A percentile compares a stretch with the other conserved stretches of the same genome.
phyloP scores from a whole-genome alignment of 1,140 invertebrate genomes.

The Drosophila guanche region DNA sequence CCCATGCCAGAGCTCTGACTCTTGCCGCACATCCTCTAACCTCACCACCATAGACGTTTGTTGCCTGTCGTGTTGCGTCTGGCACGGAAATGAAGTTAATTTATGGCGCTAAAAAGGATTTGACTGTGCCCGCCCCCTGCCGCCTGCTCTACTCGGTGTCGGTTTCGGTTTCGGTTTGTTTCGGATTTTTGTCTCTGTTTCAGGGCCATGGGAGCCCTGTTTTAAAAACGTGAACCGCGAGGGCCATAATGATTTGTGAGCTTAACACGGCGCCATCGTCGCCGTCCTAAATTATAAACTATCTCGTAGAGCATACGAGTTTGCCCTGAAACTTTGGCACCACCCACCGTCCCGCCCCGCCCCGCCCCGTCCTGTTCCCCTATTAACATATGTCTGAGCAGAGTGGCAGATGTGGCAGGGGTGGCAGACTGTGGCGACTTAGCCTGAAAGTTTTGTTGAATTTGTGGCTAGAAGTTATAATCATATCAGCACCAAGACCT shows the following conservation, averaged over 20 bases:
- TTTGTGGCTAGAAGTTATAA: slow-evolving; percentile 77
- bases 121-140: slow-evolving; percentile 45
- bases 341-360: not conserved
- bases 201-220: slow-evolving; percentile 8
- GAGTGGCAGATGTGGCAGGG: not conserved
- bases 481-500: slow-evolving; percentile 59
- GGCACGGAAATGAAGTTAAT: slow-evolving; percentile 81
- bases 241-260: slow-evolving; percentile 77
- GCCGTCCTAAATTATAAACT: slow-evolving; percentile 76
- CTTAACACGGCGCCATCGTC: slow-evolving; percentile 64
- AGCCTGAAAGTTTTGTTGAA: slow-evolving; percentile 66
- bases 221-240: slow-evolving; percentile 36
- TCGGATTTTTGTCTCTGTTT: slow-evolving; percentile 34
- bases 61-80: slow-evolving; percentile 72
- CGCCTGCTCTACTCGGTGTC: slow-evolving; percentile 17
- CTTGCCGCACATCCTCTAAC: slow-evolving; percentile 21
- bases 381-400: slow-evolving; percentile 38
- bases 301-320: slow-evolving; percentile 43
- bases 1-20: slow-evolving; percentile 9
- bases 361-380: no score
- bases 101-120: slow-evolving; percentile 80
- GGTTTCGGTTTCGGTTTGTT: slow-evolving; percentile 35
- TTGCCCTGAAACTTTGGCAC: slow-evolving; percentile 49
- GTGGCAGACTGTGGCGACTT: slow-evolving; percentile 49
- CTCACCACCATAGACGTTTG: slow-evolving; percentile 66